Conservation (phyloP, 2,888 invertebrate species). For the Drosophila kokeensis region DNA sequence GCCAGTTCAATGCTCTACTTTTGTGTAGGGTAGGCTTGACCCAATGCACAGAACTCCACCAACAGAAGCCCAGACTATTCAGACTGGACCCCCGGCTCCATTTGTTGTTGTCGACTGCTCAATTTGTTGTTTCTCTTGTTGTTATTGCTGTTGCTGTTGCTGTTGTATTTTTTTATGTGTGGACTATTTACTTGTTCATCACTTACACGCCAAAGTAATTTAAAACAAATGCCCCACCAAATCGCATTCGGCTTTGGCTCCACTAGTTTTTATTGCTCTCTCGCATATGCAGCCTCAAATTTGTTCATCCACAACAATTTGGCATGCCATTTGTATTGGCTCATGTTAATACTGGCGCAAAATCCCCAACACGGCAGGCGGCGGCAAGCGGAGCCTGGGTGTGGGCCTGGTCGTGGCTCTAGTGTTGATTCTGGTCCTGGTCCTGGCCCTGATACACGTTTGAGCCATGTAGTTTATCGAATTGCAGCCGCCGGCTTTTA, state of each 20-base stretch:
- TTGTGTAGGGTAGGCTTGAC: conserved; percentile 28
- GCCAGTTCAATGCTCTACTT: conserved; percentile 62
- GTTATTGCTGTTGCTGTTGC: conserved; percentile 26
- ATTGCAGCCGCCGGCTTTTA: conserved; percentile 47
- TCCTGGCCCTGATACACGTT: conserved; percentile 16
- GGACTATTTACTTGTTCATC: conserved; percentile 72
- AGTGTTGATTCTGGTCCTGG: neutral
- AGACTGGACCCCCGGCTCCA: conserved; percentile 1
- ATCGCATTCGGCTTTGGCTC: conserved; percentile 71
- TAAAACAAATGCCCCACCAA: conserved; percentile 80
- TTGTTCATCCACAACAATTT: conserved; percentile 80
- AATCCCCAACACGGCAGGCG: conserved; percentile 71
- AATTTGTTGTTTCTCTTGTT: conserved; percentile 56
- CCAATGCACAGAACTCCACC: conserved; percentile 16
- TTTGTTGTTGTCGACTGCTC: conserved; percentile 59
- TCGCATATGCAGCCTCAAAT: conserved; percentile 62
- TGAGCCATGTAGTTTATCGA: conserved; percentile 46
- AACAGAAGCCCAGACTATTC: conserved; percentile 7
- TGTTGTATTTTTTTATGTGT: conserved; percentile 38
- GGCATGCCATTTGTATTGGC: conserved; percentile 81
- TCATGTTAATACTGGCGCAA: conserved; percentile 73
- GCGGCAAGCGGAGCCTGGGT: conserved; percentile 16
- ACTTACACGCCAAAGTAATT: conserved; percentile 82
- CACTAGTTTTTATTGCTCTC: conserved; percentile 66
- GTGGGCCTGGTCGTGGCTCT: conserved; percentile 5